phyloP scores from a whole-genome alignment of 2,888 invertebrate species.

The Parnassius smintheus region DNA sequence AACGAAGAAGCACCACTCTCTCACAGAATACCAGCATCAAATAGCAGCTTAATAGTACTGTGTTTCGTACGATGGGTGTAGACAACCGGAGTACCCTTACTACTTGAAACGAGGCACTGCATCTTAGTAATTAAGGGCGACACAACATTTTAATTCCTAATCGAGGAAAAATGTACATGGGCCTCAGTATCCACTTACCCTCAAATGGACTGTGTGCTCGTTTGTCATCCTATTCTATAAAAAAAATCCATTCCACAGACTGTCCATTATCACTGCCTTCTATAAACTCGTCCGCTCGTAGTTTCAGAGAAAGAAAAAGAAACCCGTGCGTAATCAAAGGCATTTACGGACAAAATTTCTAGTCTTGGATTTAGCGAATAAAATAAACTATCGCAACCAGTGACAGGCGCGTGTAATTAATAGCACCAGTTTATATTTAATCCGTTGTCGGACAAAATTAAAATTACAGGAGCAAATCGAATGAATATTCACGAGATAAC shows the following conservation, averaged over 20 bases:
- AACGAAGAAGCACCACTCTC: too few species aligned
- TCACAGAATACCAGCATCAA: too few species aligned
- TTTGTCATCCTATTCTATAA: too few species aligned
- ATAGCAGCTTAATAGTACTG: too few species aligned
- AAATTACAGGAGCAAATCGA: slow-evolving; percentile 29
- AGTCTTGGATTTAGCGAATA: slow-evolving; percentile 14
- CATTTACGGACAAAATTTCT: slow-evolving; percentile 19
- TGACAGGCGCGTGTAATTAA: slow-evolving; percentile 18
- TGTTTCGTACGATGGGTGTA: too few species aligned
- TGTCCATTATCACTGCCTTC: not conserved
- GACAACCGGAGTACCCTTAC: too few species aligned
- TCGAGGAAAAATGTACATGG: too few species aligned
- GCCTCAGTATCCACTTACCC: too few species aligned
- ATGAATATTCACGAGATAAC: slow-evolving; percentile 54
- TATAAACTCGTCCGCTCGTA: not conserved
- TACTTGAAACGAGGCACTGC: too few species aligned
- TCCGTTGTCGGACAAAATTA: slow-evolving; percentile 19
- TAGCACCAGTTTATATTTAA: slow-evolving; percentile 13
- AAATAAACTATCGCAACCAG: slow-evolving; percentile 13
- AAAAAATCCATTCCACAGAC: not conserved
- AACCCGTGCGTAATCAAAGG: slow-evolving; percentile 14
- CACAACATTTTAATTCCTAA: too few species aligned
- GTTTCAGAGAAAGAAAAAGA: slow-evolving; percentile 3
- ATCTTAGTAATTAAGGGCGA: too few species aligned
- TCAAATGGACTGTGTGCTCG: too few species aligned